Base-by-base conservation (phyloP, 64 coral and sea anemone species). In the Hydrozoanthus tunicans region DNA sequence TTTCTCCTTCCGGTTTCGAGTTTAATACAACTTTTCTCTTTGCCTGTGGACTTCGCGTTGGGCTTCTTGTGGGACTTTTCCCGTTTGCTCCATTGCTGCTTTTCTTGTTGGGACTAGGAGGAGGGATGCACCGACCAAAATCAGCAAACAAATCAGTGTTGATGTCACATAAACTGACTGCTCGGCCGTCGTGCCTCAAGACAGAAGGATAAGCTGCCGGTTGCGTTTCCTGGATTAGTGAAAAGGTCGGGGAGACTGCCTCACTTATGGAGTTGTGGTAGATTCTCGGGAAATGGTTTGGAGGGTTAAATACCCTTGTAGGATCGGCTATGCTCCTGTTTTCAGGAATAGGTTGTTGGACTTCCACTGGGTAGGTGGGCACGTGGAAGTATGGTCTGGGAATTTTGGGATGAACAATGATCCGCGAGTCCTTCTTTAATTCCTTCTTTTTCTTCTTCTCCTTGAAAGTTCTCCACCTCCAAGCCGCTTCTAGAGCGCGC, bases 131-230 rank as follows among this genome's bases (percentile, higher is more conserved):
- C 54, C 83, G 55, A 24, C 11, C 56, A 10, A 88, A 88, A 61
- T 82, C 60, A 10, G 27, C 71, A 32, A 14, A 65, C 9, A 82
- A 13, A 13, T 74, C 84, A 24, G 84, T 88, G 56, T 88, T 88
- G 7, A 88, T 74, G 23, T 88, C 84, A 88, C 84, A 88, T 6
- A 88, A 73, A 58, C 70, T 88, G 5, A 88, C 84, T 55, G 84
- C 15, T 60, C 68, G 56, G 7, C 23, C 3, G 32, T 75, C 84
- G 13, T 56, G 20, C 9, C 53, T 88, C 9, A 88, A 23, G 56
- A 59, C 8, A 24, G 69, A 58, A 0, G 56, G 70, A 25, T 60
- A 59, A 25, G 55, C 8, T 43, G 32, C 32, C 2, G 67, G 11
- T 57, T 74, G 54, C 58, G 68, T 73, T 60, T 88, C 84, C 56